A percentile compares a stretch with the other conserved stretches of the same genome.
These are phyloP conservation scores for Antheraea yamamai DNA, from an alignment of 2,888 invertebrate genomes.

Conservation along the genomic window DNA sequence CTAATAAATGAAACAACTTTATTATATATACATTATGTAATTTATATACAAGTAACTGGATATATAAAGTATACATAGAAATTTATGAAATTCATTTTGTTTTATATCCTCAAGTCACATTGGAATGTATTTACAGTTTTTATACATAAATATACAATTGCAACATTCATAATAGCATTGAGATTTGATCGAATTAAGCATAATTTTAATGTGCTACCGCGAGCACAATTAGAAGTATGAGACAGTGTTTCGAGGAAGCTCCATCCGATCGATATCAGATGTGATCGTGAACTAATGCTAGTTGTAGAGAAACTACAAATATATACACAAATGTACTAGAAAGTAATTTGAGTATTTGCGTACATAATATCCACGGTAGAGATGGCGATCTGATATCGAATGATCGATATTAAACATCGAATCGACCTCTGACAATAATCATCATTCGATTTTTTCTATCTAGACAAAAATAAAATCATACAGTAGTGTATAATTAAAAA, in stretches of 20 bases:
- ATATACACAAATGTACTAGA: too few species aligned
- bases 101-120: neutral
- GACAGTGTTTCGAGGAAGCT: neutral
- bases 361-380: too few species aligned
- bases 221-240: neutral
- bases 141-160: neutral
- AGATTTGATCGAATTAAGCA: neutral
- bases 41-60: neutral
- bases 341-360: too few species aligned
- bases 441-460: too few species aligned
- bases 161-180: neutral
- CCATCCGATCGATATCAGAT: too few species aligned
- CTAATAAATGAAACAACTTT: constrained; percentile 9
- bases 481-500: too few species aligned
- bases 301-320: too few species aligned
- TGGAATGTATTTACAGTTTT: constrained; percentile 5
- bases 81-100: neutral
- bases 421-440: too few species aligned
- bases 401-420: too few species aligned
- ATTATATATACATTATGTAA: neutral
- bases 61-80: neutral
- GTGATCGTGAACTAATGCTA: too few species aligned
- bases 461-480: too few species aligned
- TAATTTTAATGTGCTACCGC: neutral
- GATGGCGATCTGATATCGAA: too few species aligned